Percentiles rank a stretch among this genome's conserved stretches.
Conservation (phyloP, 2,113 vertebrate genomes). For the Peucedramus taeniatus region DNA sequence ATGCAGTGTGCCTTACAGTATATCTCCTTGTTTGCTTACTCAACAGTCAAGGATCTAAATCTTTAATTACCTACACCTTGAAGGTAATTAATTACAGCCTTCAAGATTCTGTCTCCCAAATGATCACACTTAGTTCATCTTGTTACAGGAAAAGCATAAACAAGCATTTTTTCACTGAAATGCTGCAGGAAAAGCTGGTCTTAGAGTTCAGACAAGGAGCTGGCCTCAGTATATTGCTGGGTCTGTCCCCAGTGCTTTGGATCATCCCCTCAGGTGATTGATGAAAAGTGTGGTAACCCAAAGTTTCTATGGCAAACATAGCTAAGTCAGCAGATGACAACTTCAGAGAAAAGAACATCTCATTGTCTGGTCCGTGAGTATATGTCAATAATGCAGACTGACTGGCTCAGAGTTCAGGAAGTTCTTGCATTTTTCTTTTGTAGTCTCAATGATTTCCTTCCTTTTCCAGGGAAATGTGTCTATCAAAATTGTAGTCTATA, state of each 20-base stretch:
- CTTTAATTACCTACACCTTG: not conserved
- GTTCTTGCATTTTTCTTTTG: not conserved
- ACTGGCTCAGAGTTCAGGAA: not conserved
- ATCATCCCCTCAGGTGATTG: not conserved
- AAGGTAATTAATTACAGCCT: not conserved
- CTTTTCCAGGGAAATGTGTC: not conserved
- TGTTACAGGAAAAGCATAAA: not conserved
- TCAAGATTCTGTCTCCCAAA: not conserved
- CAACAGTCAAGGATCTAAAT: not conserved
- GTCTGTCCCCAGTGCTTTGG: not conserved
- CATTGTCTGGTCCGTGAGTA: not conserved
- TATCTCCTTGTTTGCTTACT: not conserved
- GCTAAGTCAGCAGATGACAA: not conserved
- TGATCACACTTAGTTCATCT: not conserved
- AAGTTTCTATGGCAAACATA: not conserved
- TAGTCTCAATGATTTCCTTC: not conserved
- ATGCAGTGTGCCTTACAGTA: not conserved
- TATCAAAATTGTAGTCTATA: not conserved
- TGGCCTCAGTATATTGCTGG: not conserved
- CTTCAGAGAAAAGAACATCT: not conserved
- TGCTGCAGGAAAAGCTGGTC: not conserved
- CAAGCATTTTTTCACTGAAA: not conserved
- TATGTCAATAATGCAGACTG: not conserved
- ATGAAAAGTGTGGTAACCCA: not conserved
- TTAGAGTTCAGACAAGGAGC: not conserved